These are phyloP conservation scores for Setipinna tenuifilis DNA, from an alignment of 2,797 vertebrate genomes.

Conservation along the genomic window DNA sequence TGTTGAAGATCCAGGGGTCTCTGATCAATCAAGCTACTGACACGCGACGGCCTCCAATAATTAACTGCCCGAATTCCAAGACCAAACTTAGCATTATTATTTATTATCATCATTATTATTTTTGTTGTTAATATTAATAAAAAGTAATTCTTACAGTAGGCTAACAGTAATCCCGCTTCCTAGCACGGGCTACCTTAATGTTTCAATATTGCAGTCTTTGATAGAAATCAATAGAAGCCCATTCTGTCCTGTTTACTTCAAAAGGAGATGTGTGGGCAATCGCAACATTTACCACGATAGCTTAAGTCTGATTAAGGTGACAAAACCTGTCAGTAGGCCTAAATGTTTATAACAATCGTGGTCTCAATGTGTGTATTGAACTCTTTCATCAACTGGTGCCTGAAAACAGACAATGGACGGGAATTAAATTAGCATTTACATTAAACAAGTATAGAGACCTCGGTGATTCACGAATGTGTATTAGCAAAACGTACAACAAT, in stretches of 20 bases:
- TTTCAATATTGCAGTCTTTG: slow-evolving; percentile 3
- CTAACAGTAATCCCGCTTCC: slow-evolving; percentile 13
- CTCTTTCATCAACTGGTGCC: slow-evolving; percentile 53
- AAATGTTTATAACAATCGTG: slow-evolving; percentile 51
- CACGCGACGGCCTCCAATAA: slow-evolving; percentile 75
- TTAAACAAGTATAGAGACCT: slow-evolving; percentile 52
- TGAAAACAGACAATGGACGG: slow-evolving; percentile 46
- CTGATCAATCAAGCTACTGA: slow-evolving; percentile 77
- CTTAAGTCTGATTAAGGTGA: slow-evolving; percentile 63
- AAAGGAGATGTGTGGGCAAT: slow-evolving; percentile 9
- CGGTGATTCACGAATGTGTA: slow-evolving; percentile 68
- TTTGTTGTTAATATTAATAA: neutral
- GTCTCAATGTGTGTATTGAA: slow-evolving; percentile 58
- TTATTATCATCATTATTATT: neutral
- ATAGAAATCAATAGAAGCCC: neutral
- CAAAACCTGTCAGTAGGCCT: slow-evolving; percentile 48
- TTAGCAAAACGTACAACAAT: slow-evolving; percentile 56
- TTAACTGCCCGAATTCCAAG: slow-evolving; percentile 65
- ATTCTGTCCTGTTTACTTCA: neutral
- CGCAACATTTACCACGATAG: slow-evolving; percentile 25
- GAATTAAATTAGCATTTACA: slow-evolving; percentile 68
- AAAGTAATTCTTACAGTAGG: neutral
- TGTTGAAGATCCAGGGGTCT: slow-evolving; percentile 65
- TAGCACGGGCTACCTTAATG: slow-evolving; percentile 11
- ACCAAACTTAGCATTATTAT: slow-evolving; percentile 40